phyloP scores from a whole-genome alignment of 2,888 invertebrate species.

The Caenorhabditis macrosperma region DNA sequence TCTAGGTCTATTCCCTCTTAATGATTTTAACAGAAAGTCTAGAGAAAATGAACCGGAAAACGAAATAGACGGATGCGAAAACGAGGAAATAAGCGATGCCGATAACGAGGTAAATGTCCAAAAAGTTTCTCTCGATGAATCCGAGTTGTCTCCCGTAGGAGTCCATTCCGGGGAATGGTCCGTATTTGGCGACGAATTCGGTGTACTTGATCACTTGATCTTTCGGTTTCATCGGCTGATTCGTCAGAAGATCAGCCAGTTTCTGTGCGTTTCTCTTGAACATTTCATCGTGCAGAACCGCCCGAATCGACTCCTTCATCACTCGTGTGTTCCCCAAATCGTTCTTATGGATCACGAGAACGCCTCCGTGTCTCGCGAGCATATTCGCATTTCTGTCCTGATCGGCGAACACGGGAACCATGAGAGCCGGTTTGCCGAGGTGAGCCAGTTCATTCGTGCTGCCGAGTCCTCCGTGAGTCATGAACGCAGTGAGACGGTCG shows the following conservation, averaged over 20 bases:
- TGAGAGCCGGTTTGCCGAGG: no score
- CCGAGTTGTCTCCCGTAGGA: constrained; percentile 29
- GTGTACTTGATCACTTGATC: constrained; percentile 31
- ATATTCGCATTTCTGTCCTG: constrained; percentile 49
- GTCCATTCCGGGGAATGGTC: constrained; percentile 46
- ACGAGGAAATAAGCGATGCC: background rate
- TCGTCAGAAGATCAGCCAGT: constrained; percentile 21
- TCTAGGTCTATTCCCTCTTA: constrained; percentile 26
- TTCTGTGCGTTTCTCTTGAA: constrained; percentile 26
- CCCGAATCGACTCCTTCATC: constrained; percentile 13
- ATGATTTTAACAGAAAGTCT: constrained; percentile 13
- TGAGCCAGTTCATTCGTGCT: no score
- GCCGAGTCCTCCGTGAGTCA: no score
- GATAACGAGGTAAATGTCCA: constrained; percentile 35
- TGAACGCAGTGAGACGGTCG: no score
- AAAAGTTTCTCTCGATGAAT: constrained; percentile 25
- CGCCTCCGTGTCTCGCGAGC: constrained; percentile 47
- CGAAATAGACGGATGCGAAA: no score
- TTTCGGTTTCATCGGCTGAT: constrained; percentile 41
- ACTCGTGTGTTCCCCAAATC: constrained; percentile 5
- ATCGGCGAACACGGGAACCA: constrained; percentile 50
- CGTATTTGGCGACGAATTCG: constrained; percentile 44
- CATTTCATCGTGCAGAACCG: constrained; percentile 16
- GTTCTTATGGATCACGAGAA: constrained; percentile 17
- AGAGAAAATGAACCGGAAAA: constrained; percentile 12